Evolutionary conservation across 2,797 vertebrate genomes (phyloP), one percentile per base, ranked within the genome.

Genomic region (Chaetophractus vellerosus): DNA sequence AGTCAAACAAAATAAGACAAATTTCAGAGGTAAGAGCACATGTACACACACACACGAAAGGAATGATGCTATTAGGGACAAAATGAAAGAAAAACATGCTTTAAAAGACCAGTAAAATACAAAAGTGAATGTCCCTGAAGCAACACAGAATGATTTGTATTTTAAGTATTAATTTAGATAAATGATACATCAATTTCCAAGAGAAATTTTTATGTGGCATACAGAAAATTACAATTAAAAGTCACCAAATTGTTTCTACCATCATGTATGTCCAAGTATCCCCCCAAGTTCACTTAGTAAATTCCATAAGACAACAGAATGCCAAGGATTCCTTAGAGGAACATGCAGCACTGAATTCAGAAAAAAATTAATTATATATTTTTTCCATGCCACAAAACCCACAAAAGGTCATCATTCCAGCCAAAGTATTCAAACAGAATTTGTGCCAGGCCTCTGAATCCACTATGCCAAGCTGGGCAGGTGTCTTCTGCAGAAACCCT

Each of bases 1-100:
- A 82, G 66, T 83, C 88, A 93, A 91, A 82, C 66, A 88, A 71
- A 95, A 79, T 68, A 89, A 71, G 82, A 81, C 23, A 71, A 41
- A 87, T 88, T 45, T 94, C 72, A 93, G 66, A 87, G 38, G 26
- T 50, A 16, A 12, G 50, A 2, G 4, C 9, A 59, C 5, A 4
- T 10, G 9, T 31, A 16, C 9, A 36, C 21, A n/a, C 2, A 3
- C 50, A 80, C 24, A 19, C 18, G 7, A 19, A 74, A 5, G n/a
- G 23, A 85, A 86, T 33, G 23, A 52, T 82, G 63, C 50, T 59
- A 78, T 95, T 64, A 83, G 45, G 50, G 52, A 66, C 91, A 59
- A 93, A 76, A 66, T 86, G 26, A 90, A 85, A 64, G n/a, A 85
- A 88, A 88, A 94, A 41, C 52, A 48, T 64, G 28, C 48, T 81